Base-by-base conservation (phyloP, 37 sponge, comb jelly and placozoan genomes). In the Halisarca cf. caerulea region DNA sequence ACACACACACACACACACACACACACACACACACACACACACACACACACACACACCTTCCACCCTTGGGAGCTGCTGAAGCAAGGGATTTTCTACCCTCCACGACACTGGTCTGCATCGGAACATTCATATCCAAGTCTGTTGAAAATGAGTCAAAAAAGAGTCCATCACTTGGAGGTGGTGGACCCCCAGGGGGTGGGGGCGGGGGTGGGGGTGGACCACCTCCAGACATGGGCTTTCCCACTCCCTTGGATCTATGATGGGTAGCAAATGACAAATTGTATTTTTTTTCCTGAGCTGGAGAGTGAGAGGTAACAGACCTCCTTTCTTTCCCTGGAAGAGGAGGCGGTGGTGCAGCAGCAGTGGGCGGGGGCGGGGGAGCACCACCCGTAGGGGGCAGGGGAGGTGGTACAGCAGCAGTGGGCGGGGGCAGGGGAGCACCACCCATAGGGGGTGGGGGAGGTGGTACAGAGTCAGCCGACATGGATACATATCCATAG, bases 401-500 rank as follows among this genome's bases (percentile, higher is more conserved):
- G 18, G 30, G 64, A 7, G 30, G 64, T 62, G 30, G 30, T 30
- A 8, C 64, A 30, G 6, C 30, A 62, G 64, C 18, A 62, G 30
- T 15, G 6, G 64, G 64, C 15, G 64, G 64, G 9, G 64, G 64
- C 18, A 15, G 64, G 6, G 64, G 64, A 20, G 18, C 64, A 62
- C 64, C 64, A 7, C 7, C 18, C 6, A 23, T 8, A 62, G 30
- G 11, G 17, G 57, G 64, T 62, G 64, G 64, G 9, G 64, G 64
- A 23, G 30, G 64, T 62, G 64, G 64, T 62, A 8, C 64, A 62
- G n/a, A n/a, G n/a, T n/a, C n/a, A n/a, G n/a, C n/a, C n/a, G n/a
- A n/a, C n/a, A n/a, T n/a, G n/a, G n/a, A n/a, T n/a, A n/a, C n/a
- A n/a, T n/a, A n/a, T n/a, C n/a, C n/a, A n/a, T n/a, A n/a, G n/a